phyloP scores from a whole-genome alignment of 2,797 vertebrate species.

The Anguilla megastoma region DNA sequence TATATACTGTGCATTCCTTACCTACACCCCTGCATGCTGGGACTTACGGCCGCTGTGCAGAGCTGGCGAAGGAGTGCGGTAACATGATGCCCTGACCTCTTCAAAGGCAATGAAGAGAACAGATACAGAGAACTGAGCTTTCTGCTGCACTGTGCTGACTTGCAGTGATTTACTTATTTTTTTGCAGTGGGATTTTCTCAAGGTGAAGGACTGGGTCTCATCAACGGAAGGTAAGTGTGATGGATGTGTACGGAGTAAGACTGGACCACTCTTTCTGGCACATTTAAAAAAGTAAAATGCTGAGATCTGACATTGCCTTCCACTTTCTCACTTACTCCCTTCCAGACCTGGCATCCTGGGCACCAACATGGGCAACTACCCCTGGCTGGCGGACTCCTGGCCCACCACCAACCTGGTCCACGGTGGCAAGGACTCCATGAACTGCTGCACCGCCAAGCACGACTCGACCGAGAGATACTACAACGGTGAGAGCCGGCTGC shows the following conservation, averaged over 20 bases:
- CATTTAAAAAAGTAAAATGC: background rate
- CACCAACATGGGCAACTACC: constrained; percentile 79
- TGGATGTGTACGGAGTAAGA: background rate
- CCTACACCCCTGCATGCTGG: constrained; percentile 80
- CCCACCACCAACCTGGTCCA: constrained; percentile 81
- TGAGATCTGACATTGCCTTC: background rate
- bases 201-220: constrained; percentile 73
- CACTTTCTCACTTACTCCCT: background rate
- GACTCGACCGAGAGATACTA: constrained; percentile 90
- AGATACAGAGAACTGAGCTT: background rate
- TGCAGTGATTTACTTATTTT: constrained; percentile 30
- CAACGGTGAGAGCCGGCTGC: constrained; percentile 76
- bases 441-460: constrained; percentile 74
- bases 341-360: constrained; percentile 78
- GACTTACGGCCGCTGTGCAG: background rate
- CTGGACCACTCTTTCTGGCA: background rate
- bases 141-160: background rate
- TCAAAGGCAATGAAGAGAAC: background rate
- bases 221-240: constrained; percentile 78
- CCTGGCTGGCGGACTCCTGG: constrained; percentile 94
- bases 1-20: constrained; percentile 77
- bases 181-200: constrained; percentile 84
- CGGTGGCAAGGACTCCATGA: constrained; percentile 75
- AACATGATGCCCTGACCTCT: background rate
- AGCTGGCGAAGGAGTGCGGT: background rate